These are phyloP conservation scores for Eubasilissa regina DNA, from an alignment of 1,140 invertebrate genomes.

Conservation along the genomic window DNA sequence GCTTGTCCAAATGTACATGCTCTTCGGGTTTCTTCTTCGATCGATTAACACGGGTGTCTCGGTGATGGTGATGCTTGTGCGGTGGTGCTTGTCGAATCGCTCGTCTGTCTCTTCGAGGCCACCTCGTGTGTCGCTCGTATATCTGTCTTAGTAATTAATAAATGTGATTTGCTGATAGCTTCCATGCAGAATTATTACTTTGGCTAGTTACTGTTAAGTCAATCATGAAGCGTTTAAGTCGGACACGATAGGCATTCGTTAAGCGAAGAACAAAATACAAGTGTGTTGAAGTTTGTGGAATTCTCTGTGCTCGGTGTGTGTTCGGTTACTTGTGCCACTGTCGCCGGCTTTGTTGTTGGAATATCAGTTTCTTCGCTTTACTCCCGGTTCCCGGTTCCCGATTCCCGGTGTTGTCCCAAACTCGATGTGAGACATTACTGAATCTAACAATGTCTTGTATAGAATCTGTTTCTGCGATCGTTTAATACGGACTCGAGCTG, in stretches of 20 bases:
- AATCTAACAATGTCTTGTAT: conserved; percentile 41
- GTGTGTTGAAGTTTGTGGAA: conserved; percentile 8
- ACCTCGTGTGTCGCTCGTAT: not conserved
- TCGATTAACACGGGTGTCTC: not conserved
- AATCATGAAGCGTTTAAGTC: conserved; percentile 36
- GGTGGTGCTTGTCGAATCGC: not conserved
- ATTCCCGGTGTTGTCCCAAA: conserved; percentile 1
- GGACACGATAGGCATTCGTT: conserved; percentile 35
- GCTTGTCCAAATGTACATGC: not conserved
- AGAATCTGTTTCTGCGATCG: not conserved
- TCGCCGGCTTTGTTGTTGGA: conserved; percentile 2
- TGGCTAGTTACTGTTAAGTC: conserved; percentile 39
- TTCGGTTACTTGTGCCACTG: not conserved
- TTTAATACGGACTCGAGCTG: conserved; percentile 16
- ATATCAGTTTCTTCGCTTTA: not conserved
- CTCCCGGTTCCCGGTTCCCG: no score
- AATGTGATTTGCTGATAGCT: conserved; percentile 29
- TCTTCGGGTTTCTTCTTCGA: conserved; percentile 5
- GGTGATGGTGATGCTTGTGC: not conserved
- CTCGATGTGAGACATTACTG: conserved; percentile 24
- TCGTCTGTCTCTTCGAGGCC: conserved; percentile 7
- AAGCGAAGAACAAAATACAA: conserved; percentile 35
- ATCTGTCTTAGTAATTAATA: conserved; percentile 1
- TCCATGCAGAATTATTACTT: conserved; percentile 44
- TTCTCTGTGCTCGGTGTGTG: conserved; percentile 22